phyloP scores from a whole-genome alignment of 2,797 vertebrate species.

The Lophius americanus region DNA sequence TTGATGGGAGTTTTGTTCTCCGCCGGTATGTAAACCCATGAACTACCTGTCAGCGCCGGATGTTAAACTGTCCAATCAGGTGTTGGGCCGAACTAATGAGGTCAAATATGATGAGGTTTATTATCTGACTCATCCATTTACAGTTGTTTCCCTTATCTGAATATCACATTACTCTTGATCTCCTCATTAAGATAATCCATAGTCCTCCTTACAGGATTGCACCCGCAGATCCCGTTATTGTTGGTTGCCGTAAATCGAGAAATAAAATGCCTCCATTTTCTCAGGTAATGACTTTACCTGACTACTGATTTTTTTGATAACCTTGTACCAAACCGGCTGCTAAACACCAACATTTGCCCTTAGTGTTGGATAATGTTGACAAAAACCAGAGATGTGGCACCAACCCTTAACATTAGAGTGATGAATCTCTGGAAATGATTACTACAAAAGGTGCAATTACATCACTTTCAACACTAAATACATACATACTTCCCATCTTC shows the following conservation, averaged over 20 bases:
- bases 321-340: too few relatives aligned
- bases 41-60: background rate
- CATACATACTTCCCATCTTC: too few relatives aligned
- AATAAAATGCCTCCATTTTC: background rate
- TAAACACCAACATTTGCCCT: too few relatives aligned
- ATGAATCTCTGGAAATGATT: too few relatives aligned
- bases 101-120: conserved; percentile 31
- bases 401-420: too few relatives aligned
- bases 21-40: background rate
- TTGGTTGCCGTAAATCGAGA: background rate
- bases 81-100: background rate
- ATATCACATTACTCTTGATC: background rate
- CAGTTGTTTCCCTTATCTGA: conserved; percentile 25
- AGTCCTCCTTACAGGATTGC: conserved; percentile 3
- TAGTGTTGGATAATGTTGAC: too few relatives aligned
- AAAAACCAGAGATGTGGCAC: too few relatives aligned
- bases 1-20: background rate
- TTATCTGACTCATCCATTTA: conserved; percentile 32
- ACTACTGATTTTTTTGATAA: too few relatives aligned
- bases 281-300: background rate
- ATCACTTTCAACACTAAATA: too few relatives aligned
- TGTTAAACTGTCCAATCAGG: background rate
- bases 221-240: background rate
- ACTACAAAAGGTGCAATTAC: too few relatives aligned
- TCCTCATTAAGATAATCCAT: conserved; percentile 9